These are phyloP conservation scores for Spondyliosoma cantharus DNA, from an alignment of 2,797 vertebrate genomes.

Conservation along the genomic window DNA sequence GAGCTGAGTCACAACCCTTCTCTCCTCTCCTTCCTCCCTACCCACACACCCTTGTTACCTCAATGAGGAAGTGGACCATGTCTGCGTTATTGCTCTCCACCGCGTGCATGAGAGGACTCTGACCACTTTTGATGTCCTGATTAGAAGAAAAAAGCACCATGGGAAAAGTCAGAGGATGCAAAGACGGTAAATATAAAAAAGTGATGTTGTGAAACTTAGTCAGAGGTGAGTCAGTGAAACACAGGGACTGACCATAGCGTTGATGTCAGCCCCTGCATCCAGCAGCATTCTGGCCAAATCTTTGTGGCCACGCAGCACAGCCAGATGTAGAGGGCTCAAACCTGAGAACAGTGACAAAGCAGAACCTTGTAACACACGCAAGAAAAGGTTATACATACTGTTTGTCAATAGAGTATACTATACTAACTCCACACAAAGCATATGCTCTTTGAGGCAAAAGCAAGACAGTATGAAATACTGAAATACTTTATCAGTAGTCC, in stretches of 20 bases:
- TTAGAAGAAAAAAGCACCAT: conserved; percentile 34
- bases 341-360: conserved; percentile 76
- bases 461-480: not conserved
- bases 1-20: conserved; percentile 60
- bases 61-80: conserved; percentile 90
- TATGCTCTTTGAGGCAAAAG: not conserved
- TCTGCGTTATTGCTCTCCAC: conserved; percentile 88
- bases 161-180: conserved; percentile 42
- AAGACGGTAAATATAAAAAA: conserved; percentile 10
- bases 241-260: conserved; percentile 86
- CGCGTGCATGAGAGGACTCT: conserved; percentile 90
- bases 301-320: conserved; percentile 83
- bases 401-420: too few relatives aligned
- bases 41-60: conserved; percentile 81
- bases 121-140: conserved; percentile 93
- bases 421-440: not conserved
- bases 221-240: conserved; percentile 37
- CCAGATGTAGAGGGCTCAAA: conserved; percentile 89
- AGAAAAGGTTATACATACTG: too few relatives aligned
- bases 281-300: conserved; percentile 83
- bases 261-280: conserved; percentile 87
- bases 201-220: conserved; percentile 33
- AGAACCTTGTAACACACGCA: not conserved
- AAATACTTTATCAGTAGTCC: too few relatives aligned
- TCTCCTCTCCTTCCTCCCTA: conserved; percentile 20